A percentile compares a stretch with the other conserved stretches of the same genome.
These are phyloP conservation scores for Falco concolor DNA, from an alignment of 2,797 vertebrate species.

Conservation along the genomic window DNA sequence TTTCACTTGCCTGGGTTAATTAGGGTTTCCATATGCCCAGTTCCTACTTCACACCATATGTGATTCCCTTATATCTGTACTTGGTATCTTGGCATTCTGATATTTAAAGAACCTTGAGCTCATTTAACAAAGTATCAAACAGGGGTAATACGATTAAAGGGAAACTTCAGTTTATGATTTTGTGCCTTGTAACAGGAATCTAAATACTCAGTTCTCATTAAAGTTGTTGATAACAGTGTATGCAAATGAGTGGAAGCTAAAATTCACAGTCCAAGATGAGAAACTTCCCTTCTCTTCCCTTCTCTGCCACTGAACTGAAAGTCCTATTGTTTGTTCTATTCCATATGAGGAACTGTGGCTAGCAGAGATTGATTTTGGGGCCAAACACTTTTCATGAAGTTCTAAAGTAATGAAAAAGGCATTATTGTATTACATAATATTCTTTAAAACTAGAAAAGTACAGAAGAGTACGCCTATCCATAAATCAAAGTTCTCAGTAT, in stretches of 20 bases:
- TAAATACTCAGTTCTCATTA: not conserved
- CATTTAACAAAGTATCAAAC: not conserved
- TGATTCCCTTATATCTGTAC: slow-evolving; percentile 19
- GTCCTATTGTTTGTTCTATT: not conserved
- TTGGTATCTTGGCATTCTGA: not conserved
- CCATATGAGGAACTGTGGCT: not conserved
- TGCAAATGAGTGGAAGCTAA: not conserved
- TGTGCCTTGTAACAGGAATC: not conserved
- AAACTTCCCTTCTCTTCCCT: not conserved
- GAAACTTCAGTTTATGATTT: not conserved
- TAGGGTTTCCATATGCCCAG: slow-evolving; percentile 30
- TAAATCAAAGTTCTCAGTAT: not conserved
- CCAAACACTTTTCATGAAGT: not conserved
- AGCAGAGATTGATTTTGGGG: not conserved
- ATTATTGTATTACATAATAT: not conserved
- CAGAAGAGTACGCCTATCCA: not conserved
- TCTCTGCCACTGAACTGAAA: not conserved
- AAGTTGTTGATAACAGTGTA: not conserved
- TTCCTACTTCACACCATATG: slow-evolving; percentile 12
- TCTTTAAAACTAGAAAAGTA: not conserved
- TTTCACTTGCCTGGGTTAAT: slow-evolving; percentile 38
- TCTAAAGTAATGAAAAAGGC: not conserved
- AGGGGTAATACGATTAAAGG: not conserved
- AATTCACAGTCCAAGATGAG: not conserved
- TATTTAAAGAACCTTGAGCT: slow-evolving; percentile 32